phyloP scores from a whole-genome alignment of 1,140 invertebrate species.

The Cardiocondyla obscurior region DNA sequence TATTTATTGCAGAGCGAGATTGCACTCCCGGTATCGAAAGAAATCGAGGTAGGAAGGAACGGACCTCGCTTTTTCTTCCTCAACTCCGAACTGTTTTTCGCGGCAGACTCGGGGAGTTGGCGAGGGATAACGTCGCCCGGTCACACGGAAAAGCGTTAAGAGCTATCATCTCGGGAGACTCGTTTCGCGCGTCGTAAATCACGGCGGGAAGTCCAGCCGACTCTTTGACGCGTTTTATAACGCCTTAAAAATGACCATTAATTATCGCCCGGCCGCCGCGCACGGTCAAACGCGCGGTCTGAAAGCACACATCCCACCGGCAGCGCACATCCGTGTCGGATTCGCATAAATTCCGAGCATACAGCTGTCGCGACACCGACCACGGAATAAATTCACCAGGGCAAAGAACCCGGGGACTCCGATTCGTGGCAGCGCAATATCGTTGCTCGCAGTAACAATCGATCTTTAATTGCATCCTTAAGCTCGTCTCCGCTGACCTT shows the following conservation, averaged over 20 bases:
- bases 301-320: neutral
- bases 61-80: neutral
- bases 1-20: neutral
- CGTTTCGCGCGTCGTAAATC: constrained; percentile 67
- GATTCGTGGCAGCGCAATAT: constrained; percentile 30
- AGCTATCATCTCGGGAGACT: constrained; percentile 3
- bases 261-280: constrained; percentile 55
- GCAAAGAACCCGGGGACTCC: too few species aligned
- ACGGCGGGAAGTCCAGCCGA: constrained; percentile 23
- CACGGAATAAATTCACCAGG: constrained; percentile 67
- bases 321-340: neutral
- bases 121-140: constrained; percentile 41
- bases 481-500: neutral
- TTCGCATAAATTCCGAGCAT: constrained; percentile 67
- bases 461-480: constrained; percentile 23
- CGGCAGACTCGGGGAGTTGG: constrained; percentile 1
- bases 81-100: neutral
- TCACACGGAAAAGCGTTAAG: constrained; percentile 44
- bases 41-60: neutral
- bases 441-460: constrained; percentile 29
- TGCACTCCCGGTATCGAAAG: neutral
- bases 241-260: constrained; percentile 68
- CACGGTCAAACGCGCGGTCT: neutral
- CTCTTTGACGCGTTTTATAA: constrained; percentile 64
- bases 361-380: constrained; percentile 60